Percentiles rank a stretch among this genome's conserved stretches.
Evolutionary conservation across 1,140 invertebrate genomes (phyloP).

Genomic region (Eriocheir sinensis): DNA sequence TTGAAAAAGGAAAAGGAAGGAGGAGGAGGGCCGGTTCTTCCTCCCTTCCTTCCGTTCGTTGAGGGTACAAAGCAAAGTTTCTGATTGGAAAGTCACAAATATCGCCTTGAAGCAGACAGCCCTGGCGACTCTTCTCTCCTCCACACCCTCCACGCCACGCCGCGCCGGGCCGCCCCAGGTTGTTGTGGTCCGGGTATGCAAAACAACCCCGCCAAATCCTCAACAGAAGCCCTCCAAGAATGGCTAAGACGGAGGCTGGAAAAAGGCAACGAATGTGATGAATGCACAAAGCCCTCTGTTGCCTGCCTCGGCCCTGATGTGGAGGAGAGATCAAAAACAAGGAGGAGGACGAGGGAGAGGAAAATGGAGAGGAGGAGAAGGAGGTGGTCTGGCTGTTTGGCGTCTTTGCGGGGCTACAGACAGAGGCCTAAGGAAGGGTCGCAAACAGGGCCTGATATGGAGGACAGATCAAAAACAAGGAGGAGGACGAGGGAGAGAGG

Average conservation of each 20-base stretch:
- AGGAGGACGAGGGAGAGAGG: no score
- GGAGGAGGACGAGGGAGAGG: no score
- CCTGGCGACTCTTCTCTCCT: not conserved
- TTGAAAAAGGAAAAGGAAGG: not conserved
- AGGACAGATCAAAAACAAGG: no score
- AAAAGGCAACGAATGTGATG: not conserved
- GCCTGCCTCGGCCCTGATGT: not conserved
- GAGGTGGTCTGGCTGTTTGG: no score
- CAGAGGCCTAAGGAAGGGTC: no score
- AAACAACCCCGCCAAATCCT: not conserved
- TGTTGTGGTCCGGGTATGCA: not conserved
- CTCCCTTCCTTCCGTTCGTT: not conserved
- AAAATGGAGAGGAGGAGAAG: no score
- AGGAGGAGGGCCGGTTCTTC: not conserved
- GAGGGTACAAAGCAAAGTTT: constrained; percentile 13
- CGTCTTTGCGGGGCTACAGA: no score
- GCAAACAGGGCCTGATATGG: no score
- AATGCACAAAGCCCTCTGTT: not conserved
- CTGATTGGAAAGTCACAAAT: not conserved
- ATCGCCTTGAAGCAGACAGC: not conserved
- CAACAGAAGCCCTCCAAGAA: not conserved
- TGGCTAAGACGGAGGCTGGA: not conserved
- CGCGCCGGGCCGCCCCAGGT: no score
- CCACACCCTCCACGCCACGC: no score
- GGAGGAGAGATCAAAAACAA: no score